Evolutionary conservation across 2,888 invertebrate genomes (phyloP).

Genomic region (Eristalis tenax): DNA sequence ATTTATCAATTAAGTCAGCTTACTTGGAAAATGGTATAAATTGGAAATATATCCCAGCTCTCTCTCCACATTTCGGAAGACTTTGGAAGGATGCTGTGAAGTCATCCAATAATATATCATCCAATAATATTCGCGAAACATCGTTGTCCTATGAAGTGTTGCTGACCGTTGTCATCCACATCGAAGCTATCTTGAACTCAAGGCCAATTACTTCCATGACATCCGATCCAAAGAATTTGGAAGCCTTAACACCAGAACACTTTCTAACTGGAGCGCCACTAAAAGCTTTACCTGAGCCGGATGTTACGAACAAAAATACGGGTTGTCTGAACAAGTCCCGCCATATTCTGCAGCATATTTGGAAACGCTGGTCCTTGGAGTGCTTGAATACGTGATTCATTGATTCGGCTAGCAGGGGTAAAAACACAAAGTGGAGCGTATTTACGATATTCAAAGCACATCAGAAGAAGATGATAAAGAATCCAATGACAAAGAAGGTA

Average conservation of each 20-base stretch:
- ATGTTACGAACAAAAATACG: background rate
- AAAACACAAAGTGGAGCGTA: background rate
- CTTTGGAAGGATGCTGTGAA: too few species aligned
- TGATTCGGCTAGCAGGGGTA: background rate
- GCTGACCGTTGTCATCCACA: too few species aligned
- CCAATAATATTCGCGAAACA: too few species aligned
- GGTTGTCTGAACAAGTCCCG: background rate
- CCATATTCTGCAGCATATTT: conserved; percentile 3
- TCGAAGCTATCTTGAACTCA: background rate
- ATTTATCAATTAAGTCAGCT: background rate
- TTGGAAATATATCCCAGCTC: background rate
- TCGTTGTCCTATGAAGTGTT: background rate
- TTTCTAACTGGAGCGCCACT: background rate
- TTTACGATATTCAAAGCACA: background rate
- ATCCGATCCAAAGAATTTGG: background rate
- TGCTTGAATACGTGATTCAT: background rate
- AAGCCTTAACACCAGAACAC: background rate
- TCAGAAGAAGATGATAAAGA: background rate
- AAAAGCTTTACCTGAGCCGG: background rate
- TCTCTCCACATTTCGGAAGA: background rate
- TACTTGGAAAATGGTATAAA: background rate
- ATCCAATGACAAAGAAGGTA: background rate
- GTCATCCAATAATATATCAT: too few species aligned
- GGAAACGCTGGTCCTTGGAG: conserved; percentile 7
- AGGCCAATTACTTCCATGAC: background rate